Evolutionary conservation across 2,113 vertebrate genomes (phyloP).

Genomic region (Xiphias gladius): DNA sequence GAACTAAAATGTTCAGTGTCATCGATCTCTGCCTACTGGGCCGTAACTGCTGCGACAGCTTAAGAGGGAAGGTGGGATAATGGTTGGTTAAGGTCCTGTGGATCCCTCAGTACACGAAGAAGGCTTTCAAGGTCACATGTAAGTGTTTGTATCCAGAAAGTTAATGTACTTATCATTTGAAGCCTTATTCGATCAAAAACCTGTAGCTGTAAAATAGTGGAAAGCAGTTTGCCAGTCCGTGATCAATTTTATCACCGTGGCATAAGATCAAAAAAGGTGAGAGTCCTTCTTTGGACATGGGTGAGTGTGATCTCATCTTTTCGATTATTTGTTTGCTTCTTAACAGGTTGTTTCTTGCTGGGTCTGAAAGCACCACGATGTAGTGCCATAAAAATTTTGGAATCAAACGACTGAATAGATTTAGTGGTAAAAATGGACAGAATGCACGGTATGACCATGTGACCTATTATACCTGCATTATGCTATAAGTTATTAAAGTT

Average conservation of each 20-base stretch:
- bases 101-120: slow-evolving; percentile 10
- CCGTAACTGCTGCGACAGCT: slow-evolving; percentile 59
- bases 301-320: too few species aligned
- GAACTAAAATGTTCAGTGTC: slow-evolving; percentile 68
- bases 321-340: too few species aligned
- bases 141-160: not conserved
- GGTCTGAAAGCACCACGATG: too few species aligned
- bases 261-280: not conserved
- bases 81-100: slow-evolving; percentile 37
- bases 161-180: slow-evolving; percentile 3
- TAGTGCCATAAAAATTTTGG: too few species aligned
- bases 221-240: not conserved
- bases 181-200: not conserved
- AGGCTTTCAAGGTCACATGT: slow-evolving; percentile 40
- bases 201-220: not conserved
- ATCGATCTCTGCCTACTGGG: slow-evolving; percentile 62
- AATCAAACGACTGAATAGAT: too few species aligned
- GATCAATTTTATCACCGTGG: not conserved
- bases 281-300: too few species aligned
- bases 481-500: too few species aligned
- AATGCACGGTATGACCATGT: too few species aligned
- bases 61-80: slow-evolving; percentile 45
- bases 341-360: not conserved
- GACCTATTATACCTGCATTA: too few species aligned
- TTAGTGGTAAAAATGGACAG: too few species aligned